phyloP scores from a whole-genome alignment of 2,797 vertebrate species.

The Phalanger gymnotis region DNA sequence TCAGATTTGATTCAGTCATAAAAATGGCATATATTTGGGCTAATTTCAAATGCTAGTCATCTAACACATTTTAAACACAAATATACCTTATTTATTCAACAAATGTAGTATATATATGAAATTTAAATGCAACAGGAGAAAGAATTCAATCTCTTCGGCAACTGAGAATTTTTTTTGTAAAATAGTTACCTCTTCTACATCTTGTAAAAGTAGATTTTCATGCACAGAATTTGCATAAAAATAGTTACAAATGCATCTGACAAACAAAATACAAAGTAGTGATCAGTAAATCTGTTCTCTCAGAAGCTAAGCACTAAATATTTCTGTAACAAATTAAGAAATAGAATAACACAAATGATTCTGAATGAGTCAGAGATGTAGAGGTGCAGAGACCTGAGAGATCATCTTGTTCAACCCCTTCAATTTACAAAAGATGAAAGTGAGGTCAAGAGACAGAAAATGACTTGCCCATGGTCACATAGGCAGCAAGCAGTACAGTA shows the following conservation, averaged over 20 bases:
- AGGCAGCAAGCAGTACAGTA: constrained; percentile 10
- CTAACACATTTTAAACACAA: not conserved
- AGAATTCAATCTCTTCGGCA: not conserved
- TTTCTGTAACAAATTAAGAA: not conserved
- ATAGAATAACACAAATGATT: not conserved
- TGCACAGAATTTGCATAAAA: not conserved
- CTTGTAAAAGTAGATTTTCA: not conserved
- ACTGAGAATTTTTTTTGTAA: not conserved
- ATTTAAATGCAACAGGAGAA: not conserved
- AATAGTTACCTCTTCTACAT: not conserved
- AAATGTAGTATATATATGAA: not conserved
- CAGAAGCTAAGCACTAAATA: not conserved
- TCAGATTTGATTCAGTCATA: constrained; percentile 16
- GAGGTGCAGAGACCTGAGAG: not conserved
- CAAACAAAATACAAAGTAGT: not conserved
- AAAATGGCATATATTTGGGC: not conserved
- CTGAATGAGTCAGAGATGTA: not conserved
- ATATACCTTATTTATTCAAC: not conserved
- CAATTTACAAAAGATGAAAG: constrained; percentile 37
- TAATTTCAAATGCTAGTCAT: not conserved
- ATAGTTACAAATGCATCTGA: not conserved
- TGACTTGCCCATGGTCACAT: not conserved
- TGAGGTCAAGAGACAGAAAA: constrained; percentile 28
- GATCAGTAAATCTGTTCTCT: not conserved
- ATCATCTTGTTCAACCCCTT: not conserved